phyloP scores from a whole-genome alignment of 2,113 vertebrate genomes.

The Anoplopoma fimbria region DNA sequence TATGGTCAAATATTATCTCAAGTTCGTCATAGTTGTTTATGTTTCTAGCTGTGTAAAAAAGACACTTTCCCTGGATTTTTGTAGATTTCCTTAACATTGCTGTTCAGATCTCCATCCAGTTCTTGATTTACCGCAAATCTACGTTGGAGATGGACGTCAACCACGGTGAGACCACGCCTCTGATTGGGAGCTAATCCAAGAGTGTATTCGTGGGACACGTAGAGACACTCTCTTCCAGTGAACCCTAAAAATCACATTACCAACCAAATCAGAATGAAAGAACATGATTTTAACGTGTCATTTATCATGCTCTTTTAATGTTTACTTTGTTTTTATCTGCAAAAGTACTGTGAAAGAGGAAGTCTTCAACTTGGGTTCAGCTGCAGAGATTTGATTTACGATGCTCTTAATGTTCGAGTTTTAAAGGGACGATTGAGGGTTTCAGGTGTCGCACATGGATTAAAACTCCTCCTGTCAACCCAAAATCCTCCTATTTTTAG shows the following conservation, averaged over 20 bases:
- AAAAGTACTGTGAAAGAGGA: neutral
- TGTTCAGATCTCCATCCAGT: conserved; percentile 83
- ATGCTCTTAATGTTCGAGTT: neutral
- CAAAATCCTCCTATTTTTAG: neutral
- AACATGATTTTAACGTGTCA: conserved; percentile 37
- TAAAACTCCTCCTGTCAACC: neutral
- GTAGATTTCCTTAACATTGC: conserved; percentile 60
- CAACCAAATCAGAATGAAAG: conserved; percentile 7
- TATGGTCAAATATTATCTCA: neutral
- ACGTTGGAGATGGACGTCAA: neutral
- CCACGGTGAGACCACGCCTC: conserved; percentile 62
- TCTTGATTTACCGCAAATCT: conserved; percentile 75
- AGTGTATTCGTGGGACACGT: conserved; percentile 8
- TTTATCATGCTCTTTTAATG: conserved; percentile 56
- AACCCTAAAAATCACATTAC: conserved; percentile 18
- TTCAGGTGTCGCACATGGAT: neutral
- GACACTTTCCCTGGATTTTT: neutral
- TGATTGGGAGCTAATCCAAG: conserved; percentile 64
- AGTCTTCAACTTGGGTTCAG: neutral
- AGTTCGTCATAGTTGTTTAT: neutral
- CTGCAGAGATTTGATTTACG: conserved; percentile 2
- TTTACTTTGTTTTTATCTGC: conserved; percentile 32
- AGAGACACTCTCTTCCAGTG: neutral
- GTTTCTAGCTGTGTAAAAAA: neutral
- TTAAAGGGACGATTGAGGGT: conserved; percentile 27